phyloP scores from a whole-genome alignment of 1,140 invertebrate species.

The Panulirus ornatus region DNA sequence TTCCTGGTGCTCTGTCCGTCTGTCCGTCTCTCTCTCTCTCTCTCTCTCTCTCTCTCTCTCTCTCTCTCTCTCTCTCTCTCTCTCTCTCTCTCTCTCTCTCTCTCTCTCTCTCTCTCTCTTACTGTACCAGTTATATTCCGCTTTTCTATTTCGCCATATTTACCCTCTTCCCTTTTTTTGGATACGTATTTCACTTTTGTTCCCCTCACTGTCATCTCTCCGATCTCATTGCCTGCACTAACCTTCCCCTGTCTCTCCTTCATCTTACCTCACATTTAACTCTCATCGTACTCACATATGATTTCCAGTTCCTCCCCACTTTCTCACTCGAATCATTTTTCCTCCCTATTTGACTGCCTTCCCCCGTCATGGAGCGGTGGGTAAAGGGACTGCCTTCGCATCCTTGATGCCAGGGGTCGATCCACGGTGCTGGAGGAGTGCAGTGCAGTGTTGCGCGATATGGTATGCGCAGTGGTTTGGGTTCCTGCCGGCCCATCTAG shows the following conservation, averaged over 20 bases:
- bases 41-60: neutral
- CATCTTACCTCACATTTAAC: neutral
- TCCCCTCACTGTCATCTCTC: neutral
- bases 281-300: too few species aligned
- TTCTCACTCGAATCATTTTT: too few species aligned
- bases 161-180: too few species aligned
- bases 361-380: too few species aligned
- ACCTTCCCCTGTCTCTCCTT: neutral
- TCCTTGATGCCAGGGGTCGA: too few species aligned
- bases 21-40: neutral
- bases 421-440: too few species aligned
- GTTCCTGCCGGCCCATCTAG: too few species aligned
- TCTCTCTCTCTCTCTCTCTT: neutral
- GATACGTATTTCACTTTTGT: neutral
- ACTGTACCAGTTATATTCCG: neutral
- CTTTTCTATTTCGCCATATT: neutral
- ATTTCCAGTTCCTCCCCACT: too few species aligned
- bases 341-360: too few species aligned
- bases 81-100: neutral
- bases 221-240: neutral
- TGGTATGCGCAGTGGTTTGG: too few species aligned
- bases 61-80: neutral
- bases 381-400: too few species aligned
- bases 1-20: neutral
- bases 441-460: too few species aligned